phyloP scores from a whole-genome alignment of 2,113 vertebrate genomes.

The Ammodramus savannarum region DNA sequence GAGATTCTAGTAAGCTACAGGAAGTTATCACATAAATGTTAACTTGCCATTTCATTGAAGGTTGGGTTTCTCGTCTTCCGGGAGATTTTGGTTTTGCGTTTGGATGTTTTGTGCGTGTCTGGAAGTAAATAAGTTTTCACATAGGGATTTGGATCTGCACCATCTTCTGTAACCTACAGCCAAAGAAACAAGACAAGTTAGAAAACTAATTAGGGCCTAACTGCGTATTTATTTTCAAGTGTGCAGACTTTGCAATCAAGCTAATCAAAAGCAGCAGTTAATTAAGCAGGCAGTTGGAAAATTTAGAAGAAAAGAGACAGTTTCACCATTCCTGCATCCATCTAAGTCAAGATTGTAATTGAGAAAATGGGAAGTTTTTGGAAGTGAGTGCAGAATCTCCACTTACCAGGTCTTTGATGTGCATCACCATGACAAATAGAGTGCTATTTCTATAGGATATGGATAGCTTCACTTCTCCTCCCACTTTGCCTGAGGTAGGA shows the following conservation, averaged over 20 bases:
- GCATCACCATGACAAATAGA: conserved; percentile 99
- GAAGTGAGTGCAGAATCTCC: neutral
- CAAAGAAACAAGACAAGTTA: neutral
- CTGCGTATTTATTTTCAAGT: neutral
- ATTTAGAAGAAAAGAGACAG: neutral
- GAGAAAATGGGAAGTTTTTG: neutral
- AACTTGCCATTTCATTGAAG: conserved; percentile 96
- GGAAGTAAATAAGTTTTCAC: conserved; percentile 98
- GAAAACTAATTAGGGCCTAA: neutral
- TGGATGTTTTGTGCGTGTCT: conserved; percentile 92
- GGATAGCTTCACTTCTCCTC: conserved; percentile 95
- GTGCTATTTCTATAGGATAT: conserved; percentile 95
- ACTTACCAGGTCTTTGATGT: conserved; percentile 93
- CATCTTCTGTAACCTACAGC: conserved; percentile 90
- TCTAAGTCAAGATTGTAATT: neutral
- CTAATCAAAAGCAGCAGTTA: neutral
- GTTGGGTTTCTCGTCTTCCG: conserved; percentile 97
- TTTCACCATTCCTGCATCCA: neutral
- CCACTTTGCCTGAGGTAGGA: conserved; percentile 87
- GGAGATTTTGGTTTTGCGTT: conserved; percentile 95
- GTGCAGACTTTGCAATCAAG: neutral
- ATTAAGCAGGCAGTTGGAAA: neutral
- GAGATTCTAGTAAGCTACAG: neutral
- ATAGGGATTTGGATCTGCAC: conserved; percentile 94
- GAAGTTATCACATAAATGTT: neutral